Percentiles rank a stretch among this genome's conserved stretches.
These are phyloP conservation scores for Caenorhabditis plicata DNA, from an alignment of 2,888 invertebrate species.

Conservation along the genomic window DNA sequence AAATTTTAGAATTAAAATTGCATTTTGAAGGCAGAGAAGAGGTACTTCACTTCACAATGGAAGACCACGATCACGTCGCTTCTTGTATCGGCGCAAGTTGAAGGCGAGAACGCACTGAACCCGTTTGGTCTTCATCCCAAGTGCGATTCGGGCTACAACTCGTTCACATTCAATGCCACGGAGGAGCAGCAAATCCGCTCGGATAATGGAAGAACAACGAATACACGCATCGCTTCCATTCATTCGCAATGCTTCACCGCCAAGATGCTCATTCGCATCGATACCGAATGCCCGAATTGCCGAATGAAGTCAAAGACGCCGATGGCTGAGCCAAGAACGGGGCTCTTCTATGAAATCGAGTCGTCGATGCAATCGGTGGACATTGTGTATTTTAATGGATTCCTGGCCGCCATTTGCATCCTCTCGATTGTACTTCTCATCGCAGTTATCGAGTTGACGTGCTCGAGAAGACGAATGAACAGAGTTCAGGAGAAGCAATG, in stretches of 20 bases:
- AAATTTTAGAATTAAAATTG: not conserved
- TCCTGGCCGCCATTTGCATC: too few relatives aligned
- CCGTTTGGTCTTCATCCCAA: conserved; percentile 21
- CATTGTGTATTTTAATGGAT: too few relatives aligned
- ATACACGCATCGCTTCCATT: conserved; percentile 7
- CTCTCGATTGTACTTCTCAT: too few relatives aligned
- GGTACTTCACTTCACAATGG: conserved; percentile 24
- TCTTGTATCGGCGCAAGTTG: conserved; percentile 11
- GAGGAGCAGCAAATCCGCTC: not conserved
- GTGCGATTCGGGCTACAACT: conserved; percentile 16
- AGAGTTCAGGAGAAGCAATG: too few relatives aligned
- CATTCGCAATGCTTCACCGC: conserved; percentile 21
- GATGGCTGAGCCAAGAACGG: too few relatives aligned
- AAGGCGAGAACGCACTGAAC: conserved; percentile 17
- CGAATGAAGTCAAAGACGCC: too few relatives aligned
- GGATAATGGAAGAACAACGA: not conserved
- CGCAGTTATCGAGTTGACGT: too few relatives aligned
- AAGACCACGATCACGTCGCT: conserved; percentile 4
- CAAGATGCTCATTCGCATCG: conserved; percentile 14
- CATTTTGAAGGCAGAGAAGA: conserved; percentile 3
- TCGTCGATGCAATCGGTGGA: too few relatives aligned
- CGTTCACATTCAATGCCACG: not conserved
- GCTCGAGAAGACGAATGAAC: too few relatives aligned
- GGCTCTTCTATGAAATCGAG: too few relatives aligned
- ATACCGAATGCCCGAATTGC: conserved; percentile 23